phyloP scores from a whole-genome alignment of 2,888 invertebrate genomes.

The Caprella mutica region DNA sequence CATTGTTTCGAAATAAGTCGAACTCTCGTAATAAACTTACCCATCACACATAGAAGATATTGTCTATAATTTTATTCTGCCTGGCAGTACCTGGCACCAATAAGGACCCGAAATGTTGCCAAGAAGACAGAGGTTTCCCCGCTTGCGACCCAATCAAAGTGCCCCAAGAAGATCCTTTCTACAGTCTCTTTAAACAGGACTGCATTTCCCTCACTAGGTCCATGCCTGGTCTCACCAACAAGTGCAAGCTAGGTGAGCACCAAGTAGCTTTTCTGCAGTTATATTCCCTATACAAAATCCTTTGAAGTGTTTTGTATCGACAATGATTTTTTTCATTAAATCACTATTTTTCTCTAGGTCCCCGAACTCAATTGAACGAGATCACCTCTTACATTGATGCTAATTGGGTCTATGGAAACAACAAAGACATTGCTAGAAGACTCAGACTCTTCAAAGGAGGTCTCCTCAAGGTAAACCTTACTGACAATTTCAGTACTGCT shows the following conservation, averaged over 20 bases:
- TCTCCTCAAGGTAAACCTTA: conserved; percentile 35
- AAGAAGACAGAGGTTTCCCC: conserved; percentile 54
- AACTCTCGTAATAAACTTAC: too few relatives aligned
- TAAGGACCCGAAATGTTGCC: conserved; percentile 36
- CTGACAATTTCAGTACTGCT: too few relatives aligned
- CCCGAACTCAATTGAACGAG: conserved; percentile 38
- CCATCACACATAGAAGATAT: too few relatives aligned
- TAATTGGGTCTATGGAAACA: conserved; percentile 38
- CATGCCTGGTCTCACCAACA: conserved; percentile 73
- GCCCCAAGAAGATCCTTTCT: conserved; percentile 84
- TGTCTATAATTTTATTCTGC: not conserved
- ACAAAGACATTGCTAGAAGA: conserved; percentile 14
- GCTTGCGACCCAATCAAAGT: conserved; percentile 81
- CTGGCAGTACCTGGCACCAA: conserved; percentile 29
- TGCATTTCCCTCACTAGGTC: conserved; percentile 84
- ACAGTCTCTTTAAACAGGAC: conserved; percentile 65
- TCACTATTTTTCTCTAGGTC: conserved; percentile 35
- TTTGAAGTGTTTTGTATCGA: not conserved
- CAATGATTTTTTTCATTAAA: not conserved
- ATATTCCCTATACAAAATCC: not conserved
- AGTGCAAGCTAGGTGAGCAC: conserved; percentile 65
- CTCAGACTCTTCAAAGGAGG: conserved; percentile 36
- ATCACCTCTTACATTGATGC: conserved; percentile 38
- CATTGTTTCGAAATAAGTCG: too few relatives aligned
- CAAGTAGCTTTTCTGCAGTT: not conserved